Evolutionary conservation across 1,140 invertebrate species (phyloP).

Genomic region (Condylostylus longicornis): DNA sequence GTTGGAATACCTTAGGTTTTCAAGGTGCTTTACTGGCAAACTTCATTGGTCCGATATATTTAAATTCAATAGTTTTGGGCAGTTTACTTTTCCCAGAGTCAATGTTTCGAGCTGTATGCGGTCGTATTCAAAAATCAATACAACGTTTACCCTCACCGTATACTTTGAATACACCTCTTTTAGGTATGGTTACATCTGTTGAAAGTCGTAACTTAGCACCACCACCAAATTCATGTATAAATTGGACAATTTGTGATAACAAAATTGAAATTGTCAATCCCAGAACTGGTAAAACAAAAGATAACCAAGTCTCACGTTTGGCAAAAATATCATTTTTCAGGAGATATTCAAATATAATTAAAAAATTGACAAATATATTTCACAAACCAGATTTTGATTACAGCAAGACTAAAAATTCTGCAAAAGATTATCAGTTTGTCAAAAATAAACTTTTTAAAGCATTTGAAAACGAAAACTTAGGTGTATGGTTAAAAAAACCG

Average conservation of each 20-base stretch:
- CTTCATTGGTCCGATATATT: constrained; percentile 67
- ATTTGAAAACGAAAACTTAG: constrained; percentile 57
- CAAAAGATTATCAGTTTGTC: constrained; percentile 33
- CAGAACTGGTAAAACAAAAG: constrained; percentile 56
- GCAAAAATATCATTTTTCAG: constrained; percentile 58
- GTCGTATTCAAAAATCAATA: constrained; percentile 51
- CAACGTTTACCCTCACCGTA: constrained; percentile 58
- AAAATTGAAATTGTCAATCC: constrained; percentile 55
- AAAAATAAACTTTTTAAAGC: constrained; percentile 53
- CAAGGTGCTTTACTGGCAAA: constrained; percentile 62
- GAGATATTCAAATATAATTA: constrained; percentile 38
- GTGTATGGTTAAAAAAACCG: constrained; percentile 70
- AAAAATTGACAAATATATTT: not conserved
- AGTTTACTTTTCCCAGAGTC: constrained; percentile 64
- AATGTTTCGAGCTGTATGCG: constrained; percentile 62
- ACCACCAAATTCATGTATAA: constrained; percentile 66
- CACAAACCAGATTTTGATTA: constrained; percentile 9
- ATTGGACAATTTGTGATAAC: constrained; percentile 49
- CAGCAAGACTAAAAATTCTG: constrained; percentile 22
- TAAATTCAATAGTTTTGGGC: constrained; percentile 66
- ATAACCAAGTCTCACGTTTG: constrained; percentile 47
- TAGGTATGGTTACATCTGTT: constrained; percentile 52
- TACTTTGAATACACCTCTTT: constrained; percentile 51
- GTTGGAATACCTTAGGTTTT: constrained; percentile 68
- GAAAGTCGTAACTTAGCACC: constrained; percentile 63